phyloP scores from a whole-genome alignment of 2,797 vertebrate genomes.

The Taenioides sp. region DNA sequence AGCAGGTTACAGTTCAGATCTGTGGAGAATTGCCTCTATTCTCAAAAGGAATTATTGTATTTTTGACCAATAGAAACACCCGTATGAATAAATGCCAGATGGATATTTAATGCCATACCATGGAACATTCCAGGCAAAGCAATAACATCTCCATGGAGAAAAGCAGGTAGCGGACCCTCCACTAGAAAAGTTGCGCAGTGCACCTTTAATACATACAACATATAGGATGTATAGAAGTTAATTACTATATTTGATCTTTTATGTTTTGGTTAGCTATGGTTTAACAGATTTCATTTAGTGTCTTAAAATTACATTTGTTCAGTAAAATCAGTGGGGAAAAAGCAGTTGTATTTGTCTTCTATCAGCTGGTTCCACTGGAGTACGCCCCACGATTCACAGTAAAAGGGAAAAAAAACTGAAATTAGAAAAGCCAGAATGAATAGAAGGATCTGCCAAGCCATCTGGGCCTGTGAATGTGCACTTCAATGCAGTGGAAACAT shows the following conservation, averaged over 20 bases:
- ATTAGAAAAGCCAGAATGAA: conserved; percentile 40
- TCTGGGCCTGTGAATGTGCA: conserved; percentile 62
- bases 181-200: no score
- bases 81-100: no score
- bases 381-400: conserved; percentile 27
- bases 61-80: no score
- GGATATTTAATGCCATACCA: no score
- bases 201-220: not conserved
- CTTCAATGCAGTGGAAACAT: conserved; percentile 62
- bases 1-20: no score
- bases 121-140: no score
- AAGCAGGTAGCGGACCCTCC: no score
- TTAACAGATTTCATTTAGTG: not conserved
- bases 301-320: not conserved
- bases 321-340: not conserved
- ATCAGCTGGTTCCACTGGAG: conserved; percentile 41
- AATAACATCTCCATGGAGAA: no score
- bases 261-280: not conserved
- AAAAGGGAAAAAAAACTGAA: conserved; percentile 28
- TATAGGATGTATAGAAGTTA: not conserved
- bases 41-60: no score
- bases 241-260: not conserved
- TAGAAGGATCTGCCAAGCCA: conserved; percentile 53
- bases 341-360: conserved; percentile 23
- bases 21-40: no score